A percentile compares a stretch with the other conserved stretches of the same genome.
Evolutionary conservation across 2,888 invertebrate genomes (phyloP).

Genomic region (Charanyca ferruginea): DNA sequence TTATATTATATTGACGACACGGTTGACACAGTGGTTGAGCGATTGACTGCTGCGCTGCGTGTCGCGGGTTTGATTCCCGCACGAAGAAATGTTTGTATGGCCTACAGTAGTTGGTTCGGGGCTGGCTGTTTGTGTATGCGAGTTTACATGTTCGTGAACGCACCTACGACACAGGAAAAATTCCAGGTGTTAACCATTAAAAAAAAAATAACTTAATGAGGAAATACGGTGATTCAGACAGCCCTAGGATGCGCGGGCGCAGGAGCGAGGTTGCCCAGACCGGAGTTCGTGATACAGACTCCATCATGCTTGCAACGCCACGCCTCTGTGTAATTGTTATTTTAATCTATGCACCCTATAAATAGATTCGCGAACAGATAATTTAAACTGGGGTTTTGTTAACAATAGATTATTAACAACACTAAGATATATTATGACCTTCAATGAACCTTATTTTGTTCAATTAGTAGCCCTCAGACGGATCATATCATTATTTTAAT

Average conservation of each 20-base stretch:
- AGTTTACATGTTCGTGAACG: too few species aligned
- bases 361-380: slow-evolving; percentile 53
- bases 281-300: slow-evolving; percentile 75
- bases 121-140: too few species aligned
- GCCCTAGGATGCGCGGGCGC: slow-evolving; percentile 57
- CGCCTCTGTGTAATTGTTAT: slow-evolving; percentile 80
- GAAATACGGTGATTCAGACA: slow-evolving; percentile 71
- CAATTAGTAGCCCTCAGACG: neutral
- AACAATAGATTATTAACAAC: slow-evolving; percentile 1
- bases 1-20: too few species aligned
- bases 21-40: too few species aligned
- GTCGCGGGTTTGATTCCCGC: too few species aligned
- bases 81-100: too few species aligned
- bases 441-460: neutral
- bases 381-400: slow-evolving; percentile 30
- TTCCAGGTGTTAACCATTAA: too few species aligned
- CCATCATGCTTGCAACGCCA: slow-evolving; percentile 72
- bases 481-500: neutral
- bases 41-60: too few species aligned
- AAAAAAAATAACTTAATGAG: slow-evolving; percentile 65
- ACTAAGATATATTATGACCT: neutral
- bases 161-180: too few species aligned
- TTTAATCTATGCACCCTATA: slow-evolving; percentile 73
- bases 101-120: too few species aligned
- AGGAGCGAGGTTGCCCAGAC: slow-evolving; percentile 77